A percentile compares a stretch with the other conserved stretches of the same genome.
Evolutionary conservation across 2,797 vertebrate genomes (phyloP).

Genomic region (Pelodytes ibericus): DNA sequence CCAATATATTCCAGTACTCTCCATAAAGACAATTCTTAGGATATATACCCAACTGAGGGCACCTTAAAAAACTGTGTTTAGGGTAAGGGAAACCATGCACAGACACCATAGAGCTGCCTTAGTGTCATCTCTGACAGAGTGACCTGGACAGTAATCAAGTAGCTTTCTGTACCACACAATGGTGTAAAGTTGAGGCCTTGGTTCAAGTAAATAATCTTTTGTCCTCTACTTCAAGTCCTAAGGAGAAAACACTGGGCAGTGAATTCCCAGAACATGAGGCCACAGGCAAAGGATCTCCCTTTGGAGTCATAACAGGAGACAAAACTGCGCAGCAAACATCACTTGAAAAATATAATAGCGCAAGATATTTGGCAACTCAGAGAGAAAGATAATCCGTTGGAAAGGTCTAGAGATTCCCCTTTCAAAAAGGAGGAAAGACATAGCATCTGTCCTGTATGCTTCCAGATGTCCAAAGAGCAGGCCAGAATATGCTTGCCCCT

Average conservation of each 20-base stretch:
- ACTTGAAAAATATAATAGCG: slow-evolving; percentile 23
- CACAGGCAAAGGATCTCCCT: background rate
- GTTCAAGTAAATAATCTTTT: background rate
- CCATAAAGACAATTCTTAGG: too few relatives aligned
- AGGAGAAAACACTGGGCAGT: background rate
- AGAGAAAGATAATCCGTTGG: slow-evolving; percentile 26
- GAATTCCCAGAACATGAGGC: background rate
- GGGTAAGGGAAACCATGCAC: slow-evolving; percentile 20
- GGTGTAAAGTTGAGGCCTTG: background rate
- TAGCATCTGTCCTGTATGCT: background rate
- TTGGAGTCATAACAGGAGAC: background rate
- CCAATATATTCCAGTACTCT: too few relatives aligned
- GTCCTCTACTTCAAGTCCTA: background rate
- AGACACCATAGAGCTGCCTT: background rate
- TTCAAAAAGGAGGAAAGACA: background rate
- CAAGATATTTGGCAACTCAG: slow-evolving; percentile 47
- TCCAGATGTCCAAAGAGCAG: slow-evolving; percentile 12
- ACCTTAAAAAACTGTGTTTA: too few relatives aligned
- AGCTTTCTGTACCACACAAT: background rate
- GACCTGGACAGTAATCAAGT: background rate
- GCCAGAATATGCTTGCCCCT: background rate
- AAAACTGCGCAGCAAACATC: slow-evolving; percentile 31
- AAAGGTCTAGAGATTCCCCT: slow-evolving; percentile 13
- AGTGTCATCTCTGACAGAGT: background rate
- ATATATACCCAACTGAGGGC: too few relatives aligned